Evolutionary conservation across 2,888 invertebrate genomes (phyloP).

Genomic region (Cosmia pyralina): DNA sequence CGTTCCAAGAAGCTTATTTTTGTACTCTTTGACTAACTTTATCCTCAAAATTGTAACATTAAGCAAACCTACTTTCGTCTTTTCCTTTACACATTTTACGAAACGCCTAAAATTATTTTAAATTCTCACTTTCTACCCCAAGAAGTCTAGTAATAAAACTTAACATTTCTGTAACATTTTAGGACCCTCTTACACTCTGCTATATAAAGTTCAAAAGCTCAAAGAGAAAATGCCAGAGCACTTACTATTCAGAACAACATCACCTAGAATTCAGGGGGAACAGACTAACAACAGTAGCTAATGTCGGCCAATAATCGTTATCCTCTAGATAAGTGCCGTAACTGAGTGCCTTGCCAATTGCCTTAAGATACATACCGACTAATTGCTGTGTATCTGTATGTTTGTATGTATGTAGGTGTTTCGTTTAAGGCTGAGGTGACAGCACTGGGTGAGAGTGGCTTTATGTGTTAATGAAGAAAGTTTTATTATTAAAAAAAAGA

Average conservation of each 20-base stretch:
- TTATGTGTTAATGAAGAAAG: constrained; percentile 11
- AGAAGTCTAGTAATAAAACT: constrained; percentile 50
- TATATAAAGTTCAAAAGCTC: constrained; percentile 62
- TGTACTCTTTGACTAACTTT: background rate
- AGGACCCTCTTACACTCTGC: constrained; percentile 47
- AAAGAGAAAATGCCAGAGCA: constrained; percentile 64
- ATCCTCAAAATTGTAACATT: background rate
- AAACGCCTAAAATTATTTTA: constrained; percentile 34
- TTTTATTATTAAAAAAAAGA: background rate
- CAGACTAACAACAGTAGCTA: constrained; percentile 80
- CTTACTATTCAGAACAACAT: constrained; percentile 77
- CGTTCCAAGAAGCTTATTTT: background rate
- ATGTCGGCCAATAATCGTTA: constrained; percentile 86
- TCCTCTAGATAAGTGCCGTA: constrained; percentile 81
- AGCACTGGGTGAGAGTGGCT: constrained; percentile 23
- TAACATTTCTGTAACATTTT: constrained; percentile 60
- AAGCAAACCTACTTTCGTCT: background rate
- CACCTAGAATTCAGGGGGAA: constrained; percentile 71
- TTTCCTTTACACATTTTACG: background rate
- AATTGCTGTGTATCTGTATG: constrained; percentile 69
- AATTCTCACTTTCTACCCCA: constrained; percentile 31
- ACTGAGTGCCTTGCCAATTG: constrained; percentile 81
- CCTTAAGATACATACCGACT: constrained; percentile 78
- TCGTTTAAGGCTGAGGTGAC: constrained; percentile 30
- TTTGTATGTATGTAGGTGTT: constrained; percentile 42